phyloP scores from a whole-genome alignment of 2,888 invertebrate genomes.

The Odontothrips loti region DNA sequence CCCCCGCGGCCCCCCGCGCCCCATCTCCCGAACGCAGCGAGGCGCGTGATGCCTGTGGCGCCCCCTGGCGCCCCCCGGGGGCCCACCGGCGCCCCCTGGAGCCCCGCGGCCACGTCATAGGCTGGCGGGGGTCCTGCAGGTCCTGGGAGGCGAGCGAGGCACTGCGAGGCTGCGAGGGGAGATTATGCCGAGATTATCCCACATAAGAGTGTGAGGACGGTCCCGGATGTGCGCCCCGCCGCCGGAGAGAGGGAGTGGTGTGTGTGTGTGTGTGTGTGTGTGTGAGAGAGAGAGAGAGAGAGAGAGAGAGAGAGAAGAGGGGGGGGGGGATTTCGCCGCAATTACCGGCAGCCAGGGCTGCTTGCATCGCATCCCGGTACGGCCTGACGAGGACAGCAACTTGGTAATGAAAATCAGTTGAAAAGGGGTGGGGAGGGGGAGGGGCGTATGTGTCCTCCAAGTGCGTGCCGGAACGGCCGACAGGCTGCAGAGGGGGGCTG shows the following conservation, averaged over 20 bases:
- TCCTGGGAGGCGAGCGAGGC: background rate
- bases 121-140: background rate
- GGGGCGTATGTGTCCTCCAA: background rate
- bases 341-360: background rate
- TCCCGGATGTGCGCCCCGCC: constrained; percentile 4
- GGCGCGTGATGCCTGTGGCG: background rate
- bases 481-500: background rate
- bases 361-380: background rate
- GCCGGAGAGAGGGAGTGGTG: background rate
- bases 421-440: background rate
- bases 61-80: background rate
- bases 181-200: constrained; percentile 26
- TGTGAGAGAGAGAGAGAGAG: background rate
- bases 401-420: constrained; percentile 25
- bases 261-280: too few relatives aligned
- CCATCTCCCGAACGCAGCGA: background rate
- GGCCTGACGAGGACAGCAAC: background rate
- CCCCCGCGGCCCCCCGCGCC: background rate
- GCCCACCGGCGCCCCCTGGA: background rate
- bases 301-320: background rate
- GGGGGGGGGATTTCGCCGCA: background rate
- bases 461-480: background rate
- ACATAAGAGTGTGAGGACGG: constrained; percentile 26
- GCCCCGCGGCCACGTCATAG: background rate
- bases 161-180: background rate